Conservation (phyloP, 2,888 invertebrate genomes). For the Xestia ashworthii region DNA sequence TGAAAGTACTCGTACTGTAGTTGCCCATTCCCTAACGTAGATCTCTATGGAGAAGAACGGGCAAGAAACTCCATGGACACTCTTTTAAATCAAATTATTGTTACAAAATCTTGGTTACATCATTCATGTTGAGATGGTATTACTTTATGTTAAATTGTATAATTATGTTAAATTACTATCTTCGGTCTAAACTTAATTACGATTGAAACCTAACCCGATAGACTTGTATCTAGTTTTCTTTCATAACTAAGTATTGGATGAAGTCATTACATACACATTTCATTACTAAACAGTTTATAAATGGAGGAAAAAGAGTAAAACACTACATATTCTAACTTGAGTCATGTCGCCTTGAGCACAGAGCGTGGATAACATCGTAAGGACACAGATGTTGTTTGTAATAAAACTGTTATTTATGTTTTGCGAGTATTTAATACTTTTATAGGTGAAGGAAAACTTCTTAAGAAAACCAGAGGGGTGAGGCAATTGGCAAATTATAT, state of each 20-base stretch:
- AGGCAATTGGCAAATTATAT: neutral
- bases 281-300: conserved; percentile 17
- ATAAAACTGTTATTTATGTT: conserved; percentile 30
- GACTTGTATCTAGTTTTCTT: neutral
- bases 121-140: too few relatives aligned
- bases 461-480: conserved; percentile 10
- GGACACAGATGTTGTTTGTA: conserved; percentile 52
- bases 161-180: too few relatives aligned
- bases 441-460: neutral
- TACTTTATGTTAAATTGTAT: too few relatives aligned
- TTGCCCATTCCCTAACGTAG: too few relatives aligned
- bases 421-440: neutral
- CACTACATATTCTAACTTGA: conserved; percentile 23
- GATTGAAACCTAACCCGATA: neutral
- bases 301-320: conserved; percentile 36
- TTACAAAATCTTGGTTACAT: too few relatives aligned
- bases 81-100: too few relatives aligned
- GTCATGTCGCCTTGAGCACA: conserved; percentile 40
- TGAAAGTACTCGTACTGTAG: too few relatives aligned
- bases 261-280: conserved; percentile 30
- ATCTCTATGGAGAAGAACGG: too few relatives aligned
- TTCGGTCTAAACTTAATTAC: too few relatives aligned
- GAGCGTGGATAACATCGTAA: conserved; percentile 23
- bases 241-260: conserved; percentile 11
- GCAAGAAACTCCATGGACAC: too few relatives aligned